Evolutionary conservation across 2,888 invertebrate genomes (phyloP).

Genomic region (Torymus auratus): DNA sequence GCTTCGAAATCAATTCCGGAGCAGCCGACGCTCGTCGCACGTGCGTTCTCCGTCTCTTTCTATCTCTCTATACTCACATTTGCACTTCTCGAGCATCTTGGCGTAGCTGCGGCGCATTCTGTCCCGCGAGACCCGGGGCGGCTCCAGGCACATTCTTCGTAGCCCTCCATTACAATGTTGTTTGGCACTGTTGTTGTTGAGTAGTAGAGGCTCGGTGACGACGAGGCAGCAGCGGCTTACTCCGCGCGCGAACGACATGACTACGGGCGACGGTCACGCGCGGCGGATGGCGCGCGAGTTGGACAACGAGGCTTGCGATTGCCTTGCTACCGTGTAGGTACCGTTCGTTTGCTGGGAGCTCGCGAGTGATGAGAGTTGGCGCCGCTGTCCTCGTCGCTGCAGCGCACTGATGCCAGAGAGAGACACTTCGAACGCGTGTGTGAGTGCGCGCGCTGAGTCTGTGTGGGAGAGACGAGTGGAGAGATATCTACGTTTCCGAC

Average conservation of each 20-base stretch:
- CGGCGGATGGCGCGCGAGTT: conserved; percentile 48
- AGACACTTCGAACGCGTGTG: too few species aligned
- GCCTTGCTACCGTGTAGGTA: too few species aligned
- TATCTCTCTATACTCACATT: conserved; percentile 68
- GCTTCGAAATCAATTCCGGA: too few species aligned
- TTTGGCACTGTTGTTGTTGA: too few species aligned
- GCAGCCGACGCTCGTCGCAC: conserved; percentile 36
- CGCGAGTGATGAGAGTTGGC: too few species aligned
- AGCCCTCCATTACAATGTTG: background rate
- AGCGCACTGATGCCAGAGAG: too few species aligned
- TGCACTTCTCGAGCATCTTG: conserved; percentile 71
- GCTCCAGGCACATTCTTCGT: conserved; percentile 33
- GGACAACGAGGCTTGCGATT: too few species aligned
- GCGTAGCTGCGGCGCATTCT: conserved; percentile 69
- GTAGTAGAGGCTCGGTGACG: background rate
- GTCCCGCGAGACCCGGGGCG: conserved; percentile 28
- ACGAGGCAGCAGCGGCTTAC: conserved; percentile 3
- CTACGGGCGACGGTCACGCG: conserved; percentile 24
- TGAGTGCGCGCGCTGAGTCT: too few species aligned
- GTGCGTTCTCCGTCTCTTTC: conserved; percentile 24
- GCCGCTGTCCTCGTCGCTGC: too few species aligned
- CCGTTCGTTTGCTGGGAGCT: too few species aligned
- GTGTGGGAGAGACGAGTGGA: too few species aligned
- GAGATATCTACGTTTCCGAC: conserved; percentile 33
- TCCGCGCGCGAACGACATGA: conserved; percentile 67